These are phyloP conservation scores for Tursiops truncatus DNA, from an alignment of 2,113 vertebrate species.

Conservation along the genomic window DNA sequence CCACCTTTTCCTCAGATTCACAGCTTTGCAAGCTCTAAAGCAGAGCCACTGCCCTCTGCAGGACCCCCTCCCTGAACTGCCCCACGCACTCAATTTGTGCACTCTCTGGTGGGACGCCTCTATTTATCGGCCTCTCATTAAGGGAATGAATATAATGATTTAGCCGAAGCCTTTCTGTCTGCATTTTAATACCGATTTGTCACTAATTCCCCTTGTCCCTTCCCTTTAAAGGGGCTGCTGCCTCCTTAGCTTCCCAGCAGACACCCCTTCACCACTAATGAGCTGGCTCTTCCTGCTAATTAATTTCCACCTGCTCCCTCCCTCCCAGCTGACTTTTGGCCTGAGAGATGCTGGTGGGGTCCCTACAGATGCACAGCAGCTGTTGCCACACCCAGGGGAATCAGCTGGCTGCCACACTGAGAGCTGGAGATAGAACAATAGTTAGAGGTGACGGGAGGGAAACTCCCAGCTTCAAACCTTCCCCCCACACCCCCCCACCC, in stretches of 20 bases:
- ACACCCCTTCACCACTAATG: not conserved
- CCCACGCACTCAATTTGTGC: not conserved
- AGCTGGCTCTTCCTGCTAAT: not conserved
- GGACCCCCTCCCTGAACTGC: not conserved
- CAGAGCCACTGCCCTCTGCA: fast-evolving
- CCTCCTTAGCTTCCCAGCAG: not conserved
- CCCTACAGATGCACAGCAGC: not conserved
- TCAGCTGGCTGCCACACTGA: not conserved
- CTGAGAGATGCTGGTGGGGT: not conserved
- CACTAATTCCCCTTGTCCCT: not conserved
- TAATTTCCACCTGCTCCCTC: not conserved
- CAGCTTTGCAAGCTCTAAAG: not conserved
- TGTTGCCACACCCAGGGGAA: not conserved
- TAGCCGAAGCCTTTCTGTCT: not conserved
- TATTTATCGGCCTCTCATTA: not conserved
- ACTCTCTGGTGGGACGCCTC: not conserved
- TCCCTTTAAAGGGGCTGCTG: not conserved
- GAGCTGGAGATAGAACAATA: not conserved
- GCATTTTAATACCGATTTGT: not conserved
- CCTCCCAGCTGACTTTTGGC: not conserved
- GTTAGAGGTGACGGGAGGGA: fast-evolving
- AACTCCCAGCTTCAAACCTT: not conserved
- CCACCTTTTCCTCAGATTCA: not conserved
- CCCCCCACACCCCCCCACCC: too few species aligned
- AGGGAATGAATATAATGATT: not conserved